Conservation (phyloP, 2,888 invertebrate species). For the Endotricha flammealis region DNA sequence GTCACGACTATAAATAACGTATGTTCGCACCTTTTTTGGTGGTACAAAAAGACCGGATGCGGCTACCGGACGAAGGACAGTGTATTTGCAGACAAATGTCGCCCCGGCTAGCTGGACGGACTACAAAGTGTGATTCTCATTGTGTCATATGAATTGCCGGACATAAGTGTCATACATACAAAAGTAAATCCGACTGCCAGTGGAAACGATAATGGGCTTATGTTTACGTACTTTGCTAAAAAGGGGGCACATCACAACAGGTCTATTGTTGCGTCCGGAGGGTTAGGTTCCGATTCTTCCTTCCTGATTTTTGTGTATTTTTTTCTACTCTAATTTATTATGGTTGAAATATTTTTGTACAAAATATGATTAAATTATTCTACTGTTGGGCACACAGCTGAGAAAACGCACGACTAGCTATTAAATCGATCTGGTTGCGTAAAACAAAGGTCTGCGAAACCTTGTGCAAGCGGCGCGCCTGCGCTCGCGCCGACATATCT, state of each 20-base stretch:
- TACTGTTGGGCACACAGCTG: slow-evolving; percentile 58
- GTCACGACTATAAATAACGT: slow-evolving; percentile 70
- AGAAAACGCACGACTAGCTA: slow-evolving; percentile 73
- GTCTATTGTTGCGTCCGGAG: slow-evolving; percentile 36
- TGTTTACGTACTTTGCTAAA: slow-evolving; percentile 37
- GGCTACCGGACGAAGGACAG: slow-evolving; percentile 67
- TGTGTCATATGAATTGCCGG: slow-evolving; percentile 53
- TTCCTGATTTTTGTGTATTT: slow-evolving; percentile 33
- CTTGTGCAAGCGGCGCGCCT: slow-evolving; percentile 77
- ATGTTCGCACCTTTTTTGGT: slow-evolving; percentile 76
- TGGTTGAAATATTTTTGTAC: slow-evolving; percentile 29
- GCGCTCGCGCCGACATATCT: slow-evolving; percentile 71
- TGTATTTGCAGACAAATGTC: slow-evolving; percentile 58
- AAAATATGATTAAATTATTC: slow-evolving; percentile 43
- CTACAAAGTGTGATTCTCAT: slow-evolving; percentile 26
- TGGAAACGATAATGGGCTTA: slow-evolving; percentile 35
- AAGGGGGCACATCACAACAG: slow-evolving; percentile 32
- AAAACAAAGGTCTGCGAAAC: slow-evolving; percentile 78
- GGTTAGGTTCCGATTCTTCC: slow-evolving; percentile 29
- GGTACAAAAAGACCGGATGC: slow-evolving; percentile 72
- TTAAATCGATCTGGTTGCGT: slow-evolving; percentile 77
- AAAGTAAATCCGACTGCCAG: slow-evolving; percentile 52
- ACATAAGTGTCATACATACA: slow-evolving; percentile 57
- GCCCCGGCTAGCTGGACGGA: slow-evolving; percentile 33
- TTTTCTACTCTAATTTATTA: slow-evolving; percentile 17